A percentile compares a stretch with the other conserved stretches of the same genome.
Evolutionary conservation across 2,113 vertebrate species (phyloP).

Genomic region (Eclectus roratus): DNA sequence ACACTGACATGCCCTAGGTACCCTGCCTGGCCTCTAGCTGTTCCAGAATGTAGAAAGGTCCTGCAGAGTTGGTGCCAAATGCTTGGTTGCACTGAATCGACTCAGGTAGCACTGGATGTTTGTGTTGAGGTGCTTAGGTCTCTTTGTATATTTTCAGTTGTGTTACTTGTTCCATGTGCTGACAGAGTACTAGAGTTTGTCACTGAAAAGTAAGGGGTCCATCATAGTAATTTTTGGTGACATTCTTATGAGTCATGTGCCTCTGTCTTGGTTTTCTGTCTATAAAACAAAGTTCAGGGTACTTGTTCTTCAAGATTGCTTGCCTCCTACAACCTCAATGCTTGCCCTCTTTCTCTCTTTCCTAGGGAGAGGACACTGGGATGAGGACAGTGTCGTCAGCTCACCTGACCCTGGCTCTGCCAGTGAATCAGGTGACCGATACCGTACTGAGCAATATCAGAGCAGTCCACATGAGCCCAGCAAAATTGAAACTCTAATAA

Average conservation of each 20-base stretch:
- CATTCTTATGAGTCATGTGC: fast-evolving
- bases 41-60: background rate
- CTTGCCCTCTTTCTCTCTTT: constrained; percentile 24
- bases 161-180: background rate
- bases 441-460: constrained; percentile 82
- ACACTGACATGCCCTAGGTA: background rate
- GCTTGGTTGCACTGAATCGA: background rate
- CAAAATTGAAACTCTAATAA: constrained; percentile 94
- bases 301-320: background rate
- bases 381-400: constrained; percentile 93
- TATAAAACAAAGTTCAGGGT: background rate
- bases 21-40: background rate
- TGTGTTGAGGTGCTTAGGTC: background rate
- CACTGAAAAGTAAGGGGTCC: background rate
- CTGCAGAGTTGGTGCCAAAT: background rate
- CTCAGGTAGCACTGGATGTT: background rate
- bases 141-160: background rate
- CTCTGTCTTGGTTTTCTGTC: background rate
- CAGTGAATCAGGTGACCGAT: constrained; percentile 91
- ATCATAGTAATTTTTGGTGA: background rate
- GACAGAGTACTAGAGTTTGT: background rate
- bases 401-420: constrained; percentile 93
- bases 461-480: constrained; percentile 89
- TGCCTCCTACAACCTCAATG: background rate
- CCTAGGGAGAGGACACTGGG: constrained; percentile 91